phyloP scores from a whole-genome alignment of 2,888 invertebrate species.

The Iphiclides podalirius region DNA sequence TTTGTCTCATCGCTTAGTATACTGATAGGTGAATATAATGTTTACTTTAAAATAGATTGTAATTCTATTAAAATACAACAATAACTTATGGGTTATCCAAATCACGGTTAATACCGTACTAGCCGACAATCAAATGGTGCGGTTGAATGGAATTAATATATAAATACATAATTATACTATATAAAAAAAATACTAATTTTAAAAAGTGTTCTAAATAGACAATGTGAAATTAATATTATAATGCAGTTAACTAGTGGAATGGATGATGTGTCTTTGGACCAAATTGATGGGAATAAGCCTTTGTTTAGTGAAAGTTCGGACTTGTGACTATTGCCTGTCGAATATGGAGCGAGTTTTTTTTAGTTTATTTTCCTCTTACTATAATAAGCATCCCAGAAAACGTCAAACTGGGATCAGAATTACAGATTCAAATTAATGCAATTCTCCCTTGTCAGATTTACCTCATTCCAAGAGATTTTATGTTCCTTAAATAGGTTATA shows the following conservation, averaged over 20 bases:
- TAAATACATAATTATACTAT: background rate
- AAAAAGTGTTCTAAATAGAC: slow-evolving; percentile 19
- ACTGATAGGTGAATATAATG: slow-evolving; percentile 8
- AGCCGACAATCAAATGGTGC: background rate
- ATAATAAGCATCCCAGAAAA: too few relatives aligned
- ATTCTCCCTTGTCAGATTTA: too few relatives aligned
- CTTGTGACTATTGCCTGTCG: slow-evolving; percentile 3
- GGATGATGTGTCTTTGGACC: background rate
- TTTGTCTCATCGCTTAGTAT: slow-evolving; percentile 3
- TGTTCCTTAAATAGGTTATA: too few relatives aligned
- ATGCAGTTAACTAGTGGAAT: slow-evolving; percentile 2
- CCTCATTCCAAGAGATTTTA: too few relatives aligned
- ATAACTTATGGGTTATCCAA: slow-evolving; percentile 11
- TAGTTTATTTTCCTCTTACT: too few relatives aligned
- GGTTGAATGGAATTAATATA: slow-evolving; percentile 7
- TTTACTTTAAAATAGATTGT: slow-evolving; percentile 6
- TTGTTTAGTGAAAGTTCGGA: background rate
- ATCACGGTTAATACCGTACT: background rate
- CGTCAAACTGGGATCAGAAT: too few relatives aligned
- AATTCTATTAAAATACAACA: slow-evolving; percentile 17
- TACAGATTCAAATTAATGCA: too few relatives aligned
- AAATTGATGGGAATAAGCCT: background rate
- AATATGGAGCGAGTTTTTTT: background rate
- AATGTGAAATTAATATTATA: slow-evolving; percentile 13
- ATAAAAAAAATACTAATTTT: slow-evolving; percentile 11